A percentile compares a stretch with the other conserved stretches of the same genome.
These are phyloP conservation scores for Actinemys pallida DNA, from an alignment of 2,113 vertebrate genomes.

Conservation along the genomic window DNA sequence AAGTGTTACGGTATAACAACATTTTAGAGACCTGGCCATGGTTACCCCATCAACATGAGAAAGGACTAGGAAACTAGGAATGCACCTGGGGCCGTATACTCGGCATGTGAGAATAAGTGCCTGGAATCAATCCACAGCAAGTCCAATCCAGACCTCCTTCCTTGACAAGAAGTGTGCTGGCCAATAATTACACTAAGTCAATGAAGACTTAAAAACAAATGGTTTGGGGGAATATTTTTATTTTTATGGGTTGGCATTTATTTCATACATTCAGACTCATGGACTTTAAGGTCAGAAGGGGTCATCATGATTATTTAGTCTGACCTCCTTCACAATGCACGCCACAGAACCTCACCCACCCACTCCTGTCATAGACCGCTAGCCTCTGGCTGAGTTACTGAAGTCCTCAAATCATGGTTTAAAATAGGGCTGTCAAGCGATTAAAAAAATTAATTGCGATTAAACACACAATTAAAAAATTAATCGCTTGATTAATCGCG, in stretches of 20 bases:
- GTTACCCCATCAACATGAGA: background rate
- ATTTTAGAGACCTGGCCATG: rapidly evolving
- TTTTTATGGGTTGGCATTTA: background rate
- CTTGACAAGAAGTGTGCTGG: rapidly evolving
- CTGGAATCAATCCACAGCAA: background rate
- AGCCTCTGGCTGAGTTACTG: too few species aligned
- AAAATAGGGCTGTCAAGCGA: too few species aligned
- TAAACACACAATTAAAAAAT: too few species aligned
- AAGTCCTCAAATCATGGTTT: too few species aligned
- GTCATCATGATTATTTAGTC: too few species aligned
- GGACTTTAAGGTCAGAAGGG: too few species aligned
- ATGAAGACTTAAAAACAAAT: background rate
- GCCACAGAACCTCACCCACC: too few species aligned
- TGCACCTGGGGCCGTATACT: background rate
- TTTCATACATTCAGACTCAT: background rate
- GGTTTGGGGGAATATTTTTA: background rate
- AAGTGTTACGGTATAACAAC: background rate
- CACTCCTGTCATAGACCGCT: too few species aligned
- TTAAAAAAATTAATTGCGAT: too few species aligned
- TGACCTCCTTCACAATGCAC: too few species aligned
- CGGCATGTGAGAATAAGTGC: background rate
- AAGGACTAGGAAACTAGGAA: background rate
- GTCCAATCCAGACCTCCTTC: background rate
- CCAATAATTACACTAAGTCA: background rate
- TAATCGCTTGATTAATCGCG: too few species aligned